Evolutionary conservation across 1,140 invertebrate species (phyloP), one percentile per base, ranked within the genome.

Genomic region (Formica selysi): DNA sequence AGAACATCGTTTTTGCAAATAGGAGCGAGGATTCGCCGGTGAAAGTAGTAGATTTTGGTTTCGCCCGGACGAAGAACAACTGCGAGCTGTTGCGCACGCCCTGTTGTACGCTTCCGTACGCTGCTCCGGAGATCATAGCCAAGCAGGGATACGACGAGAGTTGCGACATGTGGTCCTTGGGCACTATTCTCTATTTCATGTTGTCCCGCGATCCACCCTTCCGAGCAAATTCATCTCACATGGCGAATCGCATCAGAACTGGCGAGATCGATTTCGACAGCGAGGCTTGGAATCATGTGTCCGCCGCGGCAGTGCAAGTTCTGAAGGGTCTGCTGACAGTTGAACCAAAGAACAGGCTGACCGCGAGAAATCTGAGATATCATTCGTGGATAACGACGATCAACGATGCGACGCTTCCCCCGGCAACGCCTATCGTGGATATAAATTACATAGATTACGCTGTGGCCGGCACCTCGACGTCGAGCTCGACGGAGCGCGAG

Each of bases 91-190:
- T 98, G 91, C 97, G 96, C 89, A 98, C 98, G 0, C 98, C 98
- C 2, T 98, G 98, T 92, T 99, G 98, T 92, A 98, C 98, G 0
- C 94, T 99, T 29, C 97, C 98, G 85, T 99, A 99, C 95, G 98
- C 98, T 6, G 98, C 98, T 3, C 98, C 98, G 3, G 98, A 99
- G 94, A 98, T 99, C 8, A 95, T 99, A 0, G 95, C 95, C 0
- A 92, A 94, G 0, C 95, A 95, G 71, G 96, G 96, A 2, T 99
- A 99, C 94, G 97, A 98, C 91, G 97, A 98, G 93, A 97, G 97
- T 90, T 99, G 98, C 96, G 98, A 99, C 95, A 94, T 99, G 38
- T 99, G 98, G 98, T 98, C 98, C 94, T 94, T 99, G 0, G 98
- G 98, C 0, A 98, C 98, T 5, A 98, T 99, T 89, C 94, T 98